Evolutionary conservation across 2,888 invertebrate species (phyloP).

Genomic region (Labia minor): DNA sequence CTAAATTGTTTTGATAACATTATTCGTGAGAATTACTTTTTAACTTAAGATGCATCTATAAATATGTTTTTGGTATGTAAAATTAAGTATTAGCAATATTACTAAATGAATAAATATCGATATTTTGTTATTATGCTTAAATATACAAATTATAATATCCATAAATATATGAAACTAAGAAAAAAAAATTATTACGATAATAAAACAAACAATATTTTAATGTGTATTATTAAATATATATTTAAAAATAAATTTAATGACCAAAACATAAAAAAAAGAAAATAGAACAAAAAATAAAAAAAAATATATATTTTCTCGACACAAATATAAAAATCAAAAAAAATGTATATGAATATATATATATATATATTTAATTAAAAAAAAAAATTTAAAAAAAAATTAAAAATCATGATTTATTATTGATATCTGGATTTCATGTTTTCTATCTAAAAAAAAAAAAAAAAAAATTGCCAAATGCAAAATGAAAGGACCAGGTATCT

Average conservation of each 20-base stretch:
- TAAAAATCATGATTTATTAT: too few relatives aligned
- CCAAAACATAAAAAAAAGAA: not conserved
- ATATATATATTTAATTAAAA: too few relatives aligned
- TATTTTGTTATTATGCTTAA: not conserved
- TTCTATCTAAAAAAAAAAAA: too few relatives aligned
- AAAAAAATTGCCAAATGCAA: not conserved
- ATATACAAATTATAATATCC: not conserved
- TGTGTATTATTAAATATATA: too few relatives aligned
- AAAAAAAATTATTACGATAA: not conserved
- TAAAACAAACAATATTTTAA: too few relatives aligned
- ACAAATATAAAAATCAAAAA: too few relatives aligned
- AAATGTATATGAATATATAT: too few relatives aligned
- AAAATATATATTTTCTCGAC: not conserved
- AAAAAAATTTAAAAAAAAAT: too few relatives aligned
- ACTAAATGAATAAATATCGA: not conserved
- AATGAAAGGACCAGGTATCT: not conserved
- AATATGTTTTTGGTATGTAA: not conserved
- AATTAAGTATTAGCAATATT: not conserved
- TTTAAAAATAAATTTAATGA: not conserved
- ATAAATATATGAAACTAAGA: not conserved
- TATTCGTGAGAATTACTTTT: not conserved
- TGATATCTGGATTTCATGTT: too few relatives aligned
- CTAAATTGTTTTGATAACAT: constrained; percentile 22
- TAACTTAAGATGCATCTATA: too few relatives aligned
- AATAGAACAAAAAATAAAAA: not conserved